Percentiles rank a stretch among this genome's conserved stretches.
phyloP scores from a whole-genome alignment of 2,113 vertebrate genomes.

The Leptocoma aspasia region DNA sequence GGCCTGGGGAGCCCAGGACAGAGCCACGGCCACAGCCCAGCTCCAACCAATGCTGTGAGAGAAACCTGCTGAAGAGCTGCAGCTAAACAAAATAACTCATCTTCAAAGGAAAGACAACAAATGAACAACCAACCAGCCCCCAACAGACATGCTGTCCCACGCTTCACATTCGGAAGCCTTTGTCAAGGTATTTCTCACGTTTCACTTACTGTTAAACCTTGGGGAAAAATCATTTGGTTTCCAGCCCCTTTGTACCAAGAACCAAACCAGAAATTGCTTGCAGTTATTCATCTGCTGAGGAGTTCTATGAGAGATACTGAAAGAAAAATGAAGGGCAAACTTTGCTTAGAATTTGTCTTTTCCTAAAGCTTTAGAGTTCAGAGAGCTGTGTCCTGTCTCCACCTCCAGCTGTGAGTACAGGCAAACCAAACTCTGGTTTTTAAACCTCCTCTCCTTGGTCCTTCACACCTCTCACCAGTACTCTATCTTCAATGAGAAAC shows the following conservation, averaged over 20 bases:
- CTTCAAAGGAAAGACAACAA: neutral
- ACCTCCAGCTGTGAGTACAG: neutral
- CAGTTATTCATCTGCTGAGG: neutral
- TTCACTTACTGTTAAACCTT: neutral
- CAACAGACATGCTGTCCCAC: neutral
- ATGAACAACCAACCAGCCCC: neutral
- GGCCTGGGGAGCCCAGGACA: neutral
- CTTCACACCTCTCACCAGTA: neutral
- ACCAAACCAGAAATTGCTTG: neutral
- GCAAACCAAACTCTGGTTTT: neutral
- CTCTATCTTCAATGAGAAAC: neutral
- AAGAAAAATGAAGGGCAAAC: neutral
- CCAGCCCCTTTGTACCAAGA: neutral
- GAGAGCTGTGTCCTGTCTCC: too few relatives aligned
- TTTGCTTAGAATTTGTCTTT: neutral
- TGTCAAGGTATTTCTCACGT: neutral
- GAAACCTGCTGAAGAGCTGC: rapidly evolving
- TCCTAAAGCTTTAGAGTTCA: neutral
- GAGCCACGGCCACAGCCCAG: rapidly evolving
- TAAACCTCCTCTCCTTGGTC: neutral
- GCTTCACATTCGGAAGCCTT: rapidly evolving
- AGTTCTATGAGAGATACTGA: neutral
- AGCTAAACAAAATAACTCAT: neutral
- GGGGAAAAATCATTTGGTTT: neutral
- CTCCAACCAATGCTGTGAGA: neutral